Evolutionary conservation across 2,113 vertebrate genomes (phyloP).

Genomic region (Ciconia stormi): DNA sequence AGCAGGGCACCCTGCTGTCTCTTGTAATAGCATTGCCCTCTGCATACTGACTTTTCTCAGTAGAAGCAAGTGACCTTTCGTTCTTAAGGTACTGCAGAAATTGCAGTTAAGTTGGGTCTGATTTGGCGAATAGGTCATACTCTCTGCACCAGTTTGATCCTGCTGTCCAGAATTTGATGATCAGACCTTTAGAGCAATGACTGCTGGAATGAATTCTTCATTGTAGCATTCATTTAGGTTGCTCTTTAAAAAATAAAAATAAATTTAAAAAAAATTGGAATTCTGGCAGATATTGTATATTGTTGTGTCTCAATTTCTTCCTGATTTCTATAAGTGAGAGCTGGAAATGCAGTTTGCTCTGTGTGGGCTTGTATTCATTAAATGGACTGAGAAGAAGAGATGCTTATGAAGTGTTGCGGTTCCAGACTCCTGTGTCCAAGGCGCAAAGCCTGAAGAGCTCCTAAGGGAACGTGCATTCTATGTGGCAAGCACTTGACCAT

Average conservation of each 20-base stretch:
- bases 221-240: background rate
- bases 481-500: background rate
- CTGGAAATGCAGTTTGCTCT: background rate
- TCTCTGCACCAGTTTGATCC: background rate
- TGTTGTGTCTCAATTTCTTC: background rate
- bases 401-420: fast-evolving
- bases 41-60: background rate
- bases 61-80: background rate
- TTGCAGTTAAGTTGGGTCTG: background rate
- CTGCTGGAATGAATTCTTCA: background rate
- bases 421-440: background rate
- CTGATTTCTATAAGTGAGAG: background rate
- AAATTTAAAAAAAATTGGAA: too few relatives aligned
- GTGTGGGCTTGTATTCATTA: background rate
- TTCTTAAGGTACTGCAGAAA: background rate
- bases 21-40: background rate
- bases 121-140: background rate
- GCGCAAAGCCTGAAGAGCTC: background rate
- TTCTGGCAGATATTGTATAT: background rate
- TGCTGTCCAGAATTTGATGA: background rate
- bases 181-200: background rate
- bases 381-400: background rate
- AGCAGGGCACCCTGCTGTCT: background rate
- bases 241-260: background rate
- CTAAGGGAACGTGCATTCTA: fast-evolving